Conservation (phyloP, 2,113 vertebrate species). For the Chloroceryle aenea region DNA sequence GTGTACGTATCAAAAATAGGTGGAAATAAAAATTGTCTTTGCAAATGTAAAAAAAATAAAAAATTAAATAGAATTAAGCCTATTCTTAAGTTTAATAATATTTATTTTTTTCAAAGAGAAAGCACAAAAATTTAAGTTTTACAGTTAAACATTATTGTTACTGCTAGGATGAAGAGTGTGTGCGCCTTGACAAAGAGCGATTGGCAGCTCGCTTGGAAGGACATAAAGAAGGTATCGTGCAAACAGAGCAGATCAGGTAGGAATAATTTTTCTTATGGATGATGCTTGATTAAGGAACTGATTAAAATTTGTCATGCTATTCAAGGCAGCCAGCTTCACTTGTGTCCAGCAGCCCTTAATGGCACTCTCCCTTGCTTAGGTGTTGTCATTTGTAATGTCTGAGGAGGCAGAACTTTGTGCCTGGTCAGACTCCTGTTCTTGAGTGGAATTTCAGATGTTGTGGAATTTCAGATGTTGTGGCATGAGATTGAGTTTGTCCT, state of each 20-base stretch:
- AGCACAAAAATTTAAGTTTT: neutral
- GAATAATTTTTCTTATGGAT: neutral
- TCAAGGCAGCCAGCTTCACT: neutral
- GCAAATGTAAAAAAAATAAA: neutral
- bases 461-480: neutral
- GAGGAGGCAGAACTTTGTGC: neutral
- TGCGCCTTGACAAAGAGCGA: conserved; percentile 98
- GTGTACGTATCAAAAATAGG: neutral
- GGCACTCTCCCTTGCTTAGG: neutral
- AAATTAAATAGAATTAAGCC: too few relatives aligned
- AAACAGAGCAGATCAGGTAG: conserved; percentile 98
- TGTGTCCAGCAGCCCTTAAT: neutral
- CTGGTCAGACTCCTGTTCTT: neutral
- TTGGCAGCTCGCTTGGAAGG: conserved; percentile 97
- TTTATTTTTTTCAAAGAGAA: neutral
- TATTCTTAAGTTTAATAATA: too few relatives aligned
- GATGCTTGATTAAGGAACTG: neutral
- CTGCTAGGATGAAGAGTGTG: conserved; percentile 94
- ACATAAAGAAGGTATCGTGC: conserved; percentile 97
- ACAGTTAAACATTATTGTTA: neutral
- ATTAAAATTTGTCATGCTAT: neutral
- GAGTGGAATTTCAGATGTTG: neutral
- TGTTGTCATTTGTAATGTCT: neutral
- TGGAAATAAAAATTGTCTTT: neutral
- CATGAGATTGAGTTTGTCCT: neutral